Conservation (phyloP, 2,113 vertebrate genomes). For the Vireo altiloquus region DNA sequence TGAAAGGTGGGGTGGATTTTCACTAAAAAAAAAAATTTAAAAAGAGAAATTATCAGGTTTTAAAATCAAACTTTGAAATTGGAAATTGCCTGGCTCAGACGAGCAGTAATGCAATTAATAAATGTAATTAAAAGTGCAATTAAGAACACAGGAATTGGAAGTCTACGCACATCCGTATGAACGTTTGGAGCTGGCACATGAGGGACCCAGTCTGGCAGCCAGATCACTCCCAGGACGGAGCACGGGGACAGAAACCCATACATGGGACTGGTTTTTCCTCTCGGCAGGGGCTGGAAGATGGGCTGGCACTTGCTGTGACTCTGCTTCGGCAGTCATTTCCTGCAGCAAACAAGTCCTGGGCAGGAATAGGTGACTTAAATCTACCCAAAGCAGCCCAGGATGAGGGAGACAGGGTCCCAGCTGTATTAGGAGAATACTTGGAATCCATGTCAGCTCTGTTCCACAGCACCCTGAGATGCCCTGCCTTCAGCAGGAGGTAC, state of each 20-base stretch:
- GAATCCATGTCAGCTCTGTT: background rate
- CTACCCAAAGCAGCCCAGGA: background rate
- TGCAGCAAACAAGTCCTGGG: background rate
- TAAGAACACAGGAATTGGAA: background rate
- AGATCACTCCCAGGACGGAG: accelerated
- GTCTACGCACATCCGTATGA: accelerated
- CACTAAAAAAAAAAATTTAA: background rate
- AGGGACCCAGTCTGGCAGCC: background rate
- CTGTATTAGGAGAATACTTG: background rate
- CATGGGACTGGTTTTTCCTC: background rate
- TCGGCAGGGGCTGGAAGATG: background rate
- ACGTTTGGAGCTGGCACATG: accelerated
- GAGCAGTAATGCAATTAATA: constrained; percentile 50
- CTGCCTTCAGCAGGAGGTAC: background rate
- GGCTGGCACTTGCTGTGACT: background rate
- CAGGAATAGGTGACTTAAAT: background rate
- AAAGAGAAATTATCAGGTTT: constrained; percentile 40
- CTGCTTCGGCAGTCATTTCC: background rate
- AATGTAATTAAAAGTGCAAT: constrained; percentile 46
- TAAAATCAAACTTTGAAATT: constrained; percentile 53
- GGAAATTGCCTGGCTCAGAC: constrained; percentile 31
- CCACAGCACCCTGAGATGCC: background rate
- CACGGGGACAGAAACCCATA: background rate
- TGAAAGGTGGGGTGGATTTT: constrained; percentile 38
- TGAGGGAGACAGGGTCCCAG: background rate